Conservation (phyloP, 1,140 invertebrate genomes). For the Penaeus vannamei region DNA sequence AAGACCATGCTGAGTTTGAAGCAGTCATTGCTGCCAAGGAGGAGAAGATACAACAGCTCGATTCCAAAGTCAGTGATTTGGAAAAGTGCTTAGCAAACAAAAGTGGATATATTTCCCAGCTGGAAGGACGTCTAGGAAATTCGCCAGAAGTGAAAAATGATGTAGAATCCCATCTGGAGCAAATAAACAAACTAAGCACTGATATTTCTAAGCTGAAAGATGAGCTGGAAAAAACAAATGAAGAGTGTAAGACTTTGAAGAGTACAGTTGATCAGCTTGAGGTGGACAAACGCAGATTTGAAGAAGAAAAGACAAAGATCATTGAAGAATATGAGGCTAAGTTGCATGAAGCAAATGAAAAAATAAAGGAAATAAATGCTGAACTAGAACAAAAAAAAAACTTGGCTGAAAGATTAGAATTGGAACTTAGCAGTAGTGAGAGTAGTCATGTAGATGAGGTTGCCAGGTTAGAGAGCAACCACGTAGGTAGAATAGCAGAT, state of each 20-base stretch:
- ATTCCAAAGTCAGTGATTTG: slow-evolving; percentile 61
- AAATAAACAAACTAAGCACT: slow-evolving; percentile 57
- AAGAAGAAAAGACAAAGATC: slow-evolving; percentile 54
- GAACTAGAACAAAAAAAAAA: slow-evolving; percentile 68
- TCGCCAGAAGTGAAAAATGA: slow-evolving; percentile 13
- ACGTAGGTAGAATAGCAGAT: slow-evolving; percentile 67
- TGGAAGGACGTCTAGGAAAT: slow-evolving; percentile 55
- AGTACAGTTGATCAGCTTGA: slow-evolving; percentile 47
- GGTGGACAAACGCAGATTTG: slow-evolving; percentile 36
- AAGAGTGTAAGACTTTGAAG: slow-evolving; percentile 53
- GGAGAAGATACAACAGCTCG: slow-evolving; percentile 50
- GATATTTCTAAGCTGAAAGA: slow-evolving; percentile 60
- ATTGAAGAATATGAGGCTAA: slow-evolving; percentile 57
- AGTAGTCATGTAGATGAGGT: slow-evolving; percentile 59
- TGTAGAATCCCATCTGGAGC: slow-evolving; percentile 55
- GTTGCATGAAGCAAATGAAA: slow-evolving; percentile 35
- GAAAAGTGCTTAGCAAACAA: slow-evolving; percentile 50
- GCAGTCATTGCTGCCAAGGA: slow-evolving; percentile 53
- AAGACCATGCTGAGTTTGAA: slow-evolving; percentile 63
- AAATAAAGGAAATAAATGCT: slow-evolving; percentile 27
- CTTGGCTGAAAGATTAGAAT: slow-evolving; percentile 67
- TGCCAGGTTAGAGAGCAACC: slow-evolving; percentile 49
- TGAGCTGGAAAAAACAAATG: slow-evolving; percentile 54
- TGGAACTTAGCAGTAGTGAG: slow-evolving; percentile 65
- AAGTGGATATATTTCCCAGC: slow-evolving; percentile 55